Conservation (phyloP, 2,797 vertebrate genomes). For the Coracias cyanogaster region DNA sequence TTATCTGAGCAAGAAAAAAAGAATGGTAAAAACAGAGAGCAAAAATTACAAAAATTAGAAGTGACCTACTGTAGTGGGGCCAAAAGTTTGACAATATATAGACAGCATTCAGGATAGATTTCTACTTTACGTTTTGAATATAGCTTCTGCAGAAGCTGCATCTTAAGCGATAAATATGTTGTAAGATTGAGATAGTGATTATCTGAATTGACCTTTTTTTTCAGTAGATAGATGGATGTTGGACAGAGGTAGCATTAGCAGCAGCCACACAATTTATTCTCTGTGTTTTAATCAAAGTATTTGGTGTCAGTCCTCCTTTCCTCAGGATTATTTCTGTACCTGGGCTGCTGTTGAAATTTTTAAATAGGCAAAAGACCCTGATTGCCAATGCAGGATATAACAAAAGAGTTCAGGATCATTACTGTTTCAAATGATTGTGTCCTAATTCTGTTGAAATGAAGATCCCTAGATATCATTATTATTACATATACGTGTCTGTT, state of each 20-base stretch:
- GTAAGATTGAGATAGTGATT: background rate
- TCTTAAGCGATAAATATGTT: background rate
- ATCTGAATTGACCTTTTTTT: background rate
- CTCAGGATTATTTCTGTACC: background rate
- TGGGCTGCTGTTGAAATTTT: background rate
- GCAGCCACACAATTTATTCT: background rate
- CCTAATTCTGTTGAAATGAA: slow-evolving; percentile 63
- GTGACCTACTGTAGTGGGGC: background rate
- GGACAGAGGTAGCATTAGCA: background rate
- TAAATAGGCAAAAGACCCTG: background rate
- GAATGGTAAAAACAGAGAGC: background rate
- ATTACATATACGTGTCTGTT: slow-evolving; percentile 31
- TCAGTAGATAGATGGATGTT: background rate
- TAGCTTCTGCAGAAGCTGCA: background rate
- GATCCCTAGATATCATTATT: slow-evolving; percentile 8
- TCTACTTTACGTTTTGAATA: background rate
- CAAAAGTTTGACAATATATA: background rate
- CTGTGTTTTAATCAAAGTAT: background rate
- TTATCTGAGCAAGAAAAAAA: background rate
- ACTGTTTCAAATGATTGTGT: background rate
- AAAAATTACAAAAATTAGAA: background rate
- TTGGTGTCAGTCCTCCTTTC: background rate
- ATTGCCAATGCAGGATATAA: background rate
- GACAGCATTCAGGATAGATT: background rate
- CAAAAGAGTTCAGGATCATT: background rate